Evolutionary conservation across 2,113 vertebrate genomes (phyloP).

Genomic region (Aphelocoma coerulescens): DNA sequence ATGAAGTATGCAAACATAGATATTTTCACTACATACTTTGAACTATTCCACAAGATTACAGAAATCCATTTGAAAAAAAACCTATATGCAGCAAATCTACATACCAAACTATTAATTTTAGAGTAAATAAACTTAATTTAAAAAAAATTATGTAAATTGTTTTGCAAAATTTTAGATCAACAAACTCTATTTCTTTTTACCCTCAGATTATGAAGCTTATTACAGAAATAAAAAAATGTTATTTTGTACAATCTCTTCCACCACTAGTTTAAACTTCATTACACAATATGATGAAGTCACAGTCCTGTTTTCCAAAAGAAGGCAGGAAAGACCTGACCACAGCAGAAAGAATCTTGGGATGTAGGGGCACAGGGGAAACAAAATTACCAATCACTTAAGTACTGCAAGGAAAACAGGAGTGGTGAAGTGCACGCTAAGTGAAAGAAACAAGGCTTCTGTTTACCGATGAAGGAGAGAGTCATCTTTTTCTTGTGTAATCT

Average conservation of each 20-base stretch:
- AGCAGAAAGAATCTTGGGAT: constrained; percentile 23
- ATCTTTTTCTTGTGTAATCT: constrained; percentile 28
- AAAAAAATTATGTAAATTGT: background rate
- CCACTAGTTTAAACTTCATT: constrained; percentile 14
- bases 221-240: background rate
- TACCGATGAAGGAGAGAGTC: background rate
- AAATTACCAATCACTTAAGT: background rate
- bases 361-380: background rate
- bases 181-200: background rate
- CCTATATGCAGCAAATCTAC: background rate
- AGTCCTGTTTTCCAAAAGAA: constrained; percentile 35
- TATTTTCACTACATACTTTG: background rate
- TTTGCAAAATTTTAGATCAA: background rate
- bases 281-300: constrained; percentile 8
- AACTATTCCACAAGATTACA: background rate
- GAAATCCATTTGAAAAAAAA: background rate
- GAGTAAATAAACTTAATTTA: background rate
- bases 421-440: background rate
- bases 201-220: background rate
- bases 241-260: background rate
- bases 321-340: constrained; percentile 30
- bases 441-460: constrained; percentile 12
- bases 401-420: background rate
- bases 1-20: background rate
- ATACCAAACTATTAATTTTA: background rate